Conservation (phyloP, 2,888 invertebrate species). For the Philaethria dido region DNA sequence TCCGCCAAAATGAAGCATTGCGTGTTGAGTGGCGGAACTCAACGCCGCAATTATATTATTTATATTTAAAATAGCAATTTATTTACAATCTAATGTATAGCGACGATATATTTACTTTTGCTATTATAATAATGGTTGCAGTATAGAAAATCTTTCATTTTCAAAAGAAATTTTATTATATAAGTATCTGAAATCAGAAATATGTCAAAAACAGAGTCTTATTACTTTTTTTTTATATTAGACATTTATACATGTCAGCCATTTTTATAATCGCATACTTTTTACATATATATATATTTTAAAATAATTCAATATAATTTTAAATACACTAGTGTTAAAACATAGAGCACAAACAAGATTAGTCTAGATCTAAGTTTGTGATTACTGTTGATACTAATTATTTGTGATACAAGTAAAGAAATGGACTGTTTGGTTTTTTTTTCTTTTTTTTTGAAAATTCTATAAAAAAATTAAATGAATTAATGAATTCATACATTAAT, state of each 20-base stretch:
- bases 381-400: slow-evolving; percentile 21
- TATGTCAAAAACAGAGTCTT: not conserved
- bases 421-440: not conserved
- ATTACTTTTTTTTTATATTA: not conserved
- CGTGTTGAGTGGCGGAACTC: no score
- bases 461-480: not conserved
- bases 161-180: no score
- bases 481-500: no score
- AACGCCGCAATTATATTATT: no score
- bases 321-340: slow-evolving; percentile 23
- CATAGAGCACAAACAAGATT: slow-evolving; percentile 30
- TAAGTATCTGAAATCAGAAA: no score
- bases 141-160: not conserved
- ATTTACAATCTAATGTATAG: no score
- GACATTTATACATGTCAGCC: not conserved
- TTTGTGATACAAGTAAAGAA: slow-evolving; percentile 12
- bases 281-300: not conserved
- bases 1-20: no score
- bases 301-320: slow-evolving; percentile 1
- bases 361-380: slow-evolving; percentile 26
- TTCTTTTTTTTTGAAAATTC: not conserved
- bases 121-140: not conserved
- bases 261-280: slow-evolving; percentile 9
- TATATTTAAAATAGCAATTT: no score
- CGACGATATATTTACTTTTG: not conserved